Conservation (phyloP, 2,888 invertebrate species). For the Meiosimyza decipiens region DNA sequence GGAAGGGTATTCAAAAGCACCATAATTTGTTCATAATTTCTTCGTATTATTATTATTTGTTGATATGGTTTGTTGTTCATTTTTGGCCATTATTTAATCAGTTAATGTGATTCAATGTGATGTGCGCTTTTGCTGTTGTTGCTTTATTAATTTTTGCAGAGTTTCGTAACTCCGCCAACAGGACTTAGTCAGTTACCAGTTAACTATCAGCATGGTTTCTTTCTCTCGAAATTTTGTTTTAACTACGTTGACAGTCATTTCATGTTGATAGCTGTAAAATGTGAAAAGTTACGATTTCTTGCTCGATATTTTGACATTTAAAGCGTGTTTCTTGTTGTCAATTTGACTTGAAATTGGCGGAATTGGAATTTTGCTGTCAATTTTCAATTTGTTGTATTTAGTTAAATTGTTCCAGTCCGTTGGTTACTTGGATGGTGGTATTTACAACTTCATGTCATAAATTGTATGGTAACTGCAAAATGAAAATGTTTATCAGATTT, state of each 20-base stretch:
- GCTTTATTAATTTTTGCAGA: too few relatives aligned
- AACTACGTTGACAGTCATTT: not conserved
- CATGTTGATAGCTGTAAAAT: not conserved
- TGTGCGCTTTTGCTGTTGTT: not conserved
- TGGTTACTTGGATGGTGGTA: too few relatives aligned
- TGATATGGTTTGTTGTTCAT: not conserved
- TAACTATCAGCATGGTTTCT: too few relatives aligned
- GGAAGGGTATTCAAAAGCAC: too few relatives aligned
- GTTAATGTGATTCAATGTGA: conserved; percentile 1
- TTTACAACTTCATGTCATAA: conserved; percentile 22
- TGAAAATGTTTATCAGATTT: conserved; percentile 12
- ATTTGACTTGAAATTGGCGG: conserved; percentile 4
- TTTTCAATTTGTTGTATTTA: conserved; percentile 28
- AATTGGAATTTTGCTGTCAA: not conserved
- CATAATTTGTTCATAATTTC: too few relatives aligned
- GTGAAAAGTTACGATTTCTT: conserved; percentile 6
- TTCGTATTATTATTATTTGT: too few relatives aligned
- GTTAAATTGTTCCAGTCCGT: not conserved
- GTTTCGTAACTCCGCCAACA: too few relatives aligned
- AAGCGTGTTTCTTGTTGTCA: conserved; percentile 15
- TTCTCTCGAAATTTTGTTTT: too few relatives aligned
- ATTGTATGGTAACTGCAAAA: not conserved
- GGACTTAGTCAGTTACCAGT: too few relatives aligned
- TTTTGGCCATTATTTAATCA: conserved; percentile 7
- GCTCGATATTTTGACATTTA: conserved; percentile 33